Conservation (phyloP, 2,113 vertebrate species). For the Phocoena phocoena region DNA sequence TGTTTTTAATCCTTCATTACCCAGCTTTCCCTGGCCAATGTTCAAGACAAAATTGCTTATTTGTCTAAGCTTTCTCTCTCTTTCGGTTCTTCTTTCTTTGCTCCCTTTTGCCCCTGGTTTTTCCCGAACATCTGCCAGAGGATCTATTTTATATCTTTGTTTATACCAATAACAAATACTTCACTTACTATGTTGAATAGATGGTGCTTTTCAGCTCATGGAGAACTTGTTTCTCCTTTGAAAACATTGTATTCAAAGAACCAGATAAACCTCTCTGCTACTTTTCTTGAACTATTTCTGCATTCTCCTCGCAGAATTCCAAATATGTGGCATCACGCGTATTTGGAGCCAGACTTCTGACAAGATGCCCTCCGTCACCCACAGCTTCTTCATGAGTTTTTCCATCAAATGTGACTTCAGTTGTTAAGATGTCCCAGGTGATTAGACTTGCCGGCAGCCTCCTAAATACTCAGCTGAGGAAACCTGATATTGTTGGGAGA, state of each 20-base stretch:
- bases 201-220: conserved; percentile 4
- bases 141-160: conserved; percentile 2
- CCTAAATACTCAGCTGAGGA: conserved; percentile 40
- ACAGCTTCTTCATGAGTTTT: conserved; percentile 53
- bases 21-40: conserved; percentile 61
- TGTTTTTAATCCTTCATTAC: conserved; percentile 43
- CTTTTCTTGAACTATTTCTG: conserved; percentile 32
- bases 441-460: conserved; percentile 44
- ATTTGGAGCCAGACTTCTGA: conserved; percentile 57
- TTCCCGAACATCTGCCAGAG: conserved; percentile 49
- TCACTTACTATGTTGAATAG: conserved; percentile 48
- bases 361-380: conserved; percentile 9
- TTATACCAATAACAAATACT: conserved; percentile 45
- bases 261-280: neutral
- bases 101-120: neutral
- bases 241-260: conserved; percentile 31
- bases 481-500: conserved; percentile 28
- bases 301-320: conserved; percentile 45
- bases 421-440: conserved; percentile 56
- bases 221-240: conserved; percentile 22
- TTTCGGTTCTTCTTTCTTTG: conserved; percentile 25
- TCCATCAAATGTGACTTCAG: conserved; percentile 41
- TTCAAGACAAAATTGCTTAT: conserved; percentile 37
- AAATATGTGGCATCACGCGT: neutral
- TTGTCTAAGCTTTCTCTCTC: conserved; percentile 48